These are phyloP conservation scores for Musca vetustissima DNA, from an alignment of 1,140 invertebrate species.

Conservation along the genomic window DNA sequence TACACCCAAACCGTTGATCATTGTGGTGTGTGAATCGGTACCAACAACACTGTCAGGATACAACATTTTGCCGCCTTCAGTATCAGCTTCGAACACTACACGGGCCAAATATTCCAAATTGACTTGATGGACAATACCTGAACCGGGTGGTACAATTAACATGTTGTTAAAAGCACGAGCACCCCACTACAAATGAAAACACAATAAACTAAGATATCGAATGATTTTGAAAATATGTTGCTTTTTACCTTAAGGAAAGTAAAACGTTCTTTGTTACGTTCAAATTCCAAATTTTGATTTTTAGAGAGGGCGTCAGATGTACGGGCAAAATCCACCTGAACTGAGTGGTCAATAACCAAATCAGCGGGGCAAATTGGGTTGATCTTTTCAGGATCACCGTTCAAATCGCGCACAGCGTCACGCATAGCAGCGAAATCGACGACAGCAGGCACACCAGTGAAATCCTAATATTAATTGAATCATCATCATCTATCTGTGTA, in stretches of 20 bases:
- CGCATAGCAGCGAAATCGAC: slow-evolving; percentile 99
- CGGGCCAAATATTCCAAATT: slow-evolving; percentile 94
- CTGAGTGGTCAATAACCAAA: slow-evolving; percentile 97
- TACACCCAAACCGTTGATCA: slow-evolving; percentile 92
- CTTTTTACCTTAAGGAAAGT: slow-evolving; percentile 81
- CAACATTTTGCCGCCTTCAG: slow-evolving; percentile 57
- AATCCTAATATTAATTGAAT: slow-evolving; percentile 64
- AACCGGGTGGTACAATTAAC: slow-evolving; percentile 96
- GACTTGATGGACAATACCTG: slow-evolving; percentile 97
- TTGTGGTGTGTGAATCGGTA: slow-evolving; percentile 98
- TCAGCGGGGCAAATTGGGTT: slow-evolving; percentile 98
- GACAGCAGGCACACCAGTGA: slow-evolving; percentile 96
- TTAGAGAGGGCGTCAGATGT: slow-evolving; percentile 89
- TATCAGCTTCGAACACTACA: slow-evolving; percentile 82
- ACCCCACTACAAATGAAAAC: slow-evolving; percentile 73
- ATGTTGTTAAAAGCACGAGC: slow-evolving; percentile 94
- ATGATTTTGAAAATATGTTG: background rate
- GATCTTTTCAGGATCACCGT: slow-evolving; percentile 88
- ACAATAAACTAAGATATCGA: background rate
- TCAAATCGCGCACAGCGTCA: slow-evolving; percentile 86
- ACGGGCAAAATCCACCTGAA: slow-evolving; percentile 93
- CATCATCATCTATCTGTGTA: background rate
- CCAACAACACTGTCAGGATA: slow-evolving; percentile 98
- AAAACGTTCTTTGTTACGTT: slow-evolving; percentile 95
- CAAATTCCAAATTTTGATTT: slow-evolving; percentile 95